Conservation (phyloP, 2,113 vertebrate species). For the Trachemys scripta region DNA sequence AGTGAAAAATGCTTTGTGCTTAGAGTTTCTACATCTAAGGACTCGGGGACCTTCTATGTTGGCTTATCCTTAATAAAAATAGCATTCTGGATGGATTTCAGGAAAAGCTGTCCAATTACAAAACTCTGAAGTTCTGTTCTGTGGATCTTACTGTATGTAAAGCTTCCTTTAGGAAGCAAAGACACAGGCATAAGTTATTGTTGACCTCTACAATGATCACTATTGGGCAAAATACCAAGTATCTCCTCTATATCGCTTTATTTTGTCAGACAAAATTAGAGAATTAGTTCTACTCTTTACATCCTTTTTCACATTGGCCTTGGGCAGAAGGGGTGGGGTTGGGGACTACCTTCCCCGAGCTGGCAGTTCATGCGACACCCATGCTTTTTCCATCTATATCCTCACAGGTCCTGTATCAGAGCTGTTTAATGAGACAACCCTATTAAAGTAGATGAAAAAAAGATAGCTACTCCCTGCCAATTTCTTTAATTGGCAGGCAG, state of each 20-base stretch:
- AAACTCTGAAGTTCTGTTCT: constrained; percentile 1
- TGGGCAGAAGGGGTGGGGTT: too few relatives aligned
- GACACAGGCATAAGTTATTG: not conserved
- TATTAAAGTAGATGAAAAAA: not conserved
- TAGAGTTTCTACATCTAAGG: constrained; percentile 3
- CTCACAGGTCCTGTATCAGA: not conserved
- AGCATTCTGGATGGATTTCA: not conserved
- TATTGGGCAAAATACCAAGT: not conserved
- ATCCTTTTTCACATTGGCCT: not conserved
- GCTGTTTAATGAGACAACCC: not conserved
- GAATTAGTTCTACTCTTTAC: not conserved
- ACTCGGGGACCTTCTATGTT: accelerated
- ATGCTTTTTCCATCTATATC: not conserved
- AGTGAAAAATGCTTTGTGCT: constrained; percentile 32
- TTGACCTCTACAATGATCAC: not conserved
- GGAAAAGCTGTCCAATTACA: not conserved
- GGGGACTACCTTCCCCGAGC: too few relatives aligned
- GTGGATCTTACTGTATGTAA: not conserved
- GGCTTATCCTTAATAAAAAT: not conserved
- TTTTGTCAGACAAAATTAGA: constrained; percentile 5
- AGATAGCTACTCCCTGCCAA: not conserved
- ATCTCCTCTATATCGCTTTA: not conserved
- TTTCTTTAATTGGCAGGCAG: not conserved
- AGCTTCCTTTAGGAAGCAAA: not conserved
- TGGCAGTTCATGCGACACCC: too few relatives aligned